phyloP scores from a whole-genome alignment of 2,888 invertebrate genomes.

The Pristionchus exspectatus region DNA sequence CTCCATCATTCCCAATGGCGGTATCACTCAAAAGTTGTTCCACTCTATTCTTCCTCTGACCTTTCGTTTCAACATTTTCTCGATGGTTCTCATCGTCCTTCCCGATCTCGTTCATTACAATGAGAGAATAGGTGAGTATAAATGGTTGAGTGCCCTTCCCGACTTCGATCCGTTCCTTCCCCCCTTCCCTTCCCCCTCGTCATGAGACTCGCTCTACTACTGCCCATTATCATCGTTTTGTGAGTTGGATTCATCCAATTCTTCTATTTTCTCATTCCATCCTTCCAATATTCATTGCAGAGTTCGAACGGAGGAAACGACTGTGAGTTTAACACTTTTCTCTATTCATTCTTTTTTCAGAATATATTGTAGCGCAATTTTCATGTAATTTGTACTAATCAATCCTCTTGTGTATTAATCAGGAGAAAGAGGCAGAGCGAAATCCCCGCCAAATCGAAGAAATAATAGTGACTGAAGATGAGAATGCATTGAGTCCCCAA shows the following conservation, averaged over 20 bases:
- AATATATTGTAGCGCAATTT: neutral
- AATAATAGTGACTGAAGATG: constrained; percentile 54
- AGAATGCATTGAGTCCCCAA: constrained; percentile 20
- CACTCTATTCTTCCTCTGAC: constrained; percentile 8
- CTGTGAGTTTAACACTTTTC: neutral
- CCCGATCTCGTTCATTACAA: constrained; percentile 27
- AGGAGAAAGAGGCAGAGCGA: constrained; percentile 5
- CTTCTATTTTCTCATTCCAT: neutral
- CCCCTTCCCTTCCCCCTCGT: neutral
- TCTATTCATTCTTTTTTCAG: neutral
- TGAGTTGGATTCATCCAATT: neutral
- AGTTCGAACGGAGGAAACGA: constrained; percentile 35
- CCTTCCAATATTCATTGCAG: neutral
- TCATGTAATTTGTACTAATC: neutral
- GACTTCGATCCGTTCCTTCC: constrained; percentile 8
- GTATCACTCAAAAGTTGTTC: constrained; percentile 1
- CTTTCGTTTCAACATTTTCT: constrained; percentile 31
- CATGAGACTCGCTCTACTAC: constrained; percentile 21
- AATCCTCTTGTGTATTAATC: neutral
- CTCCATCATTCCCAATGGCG: neutral
- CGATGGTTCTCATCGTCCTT: constrained; percentile 38
- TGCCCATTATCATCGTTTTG: constrained; percentile 22
- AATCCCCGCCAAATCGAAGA: constrained; percentile 20
- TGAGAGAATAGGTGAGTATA: neutral
- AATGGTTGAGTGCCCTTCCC: neutral